phyloP scores from a whole-genome alignment of 2,888 invertebrate species.

The Drosophila cyrtoloma region DNA sequence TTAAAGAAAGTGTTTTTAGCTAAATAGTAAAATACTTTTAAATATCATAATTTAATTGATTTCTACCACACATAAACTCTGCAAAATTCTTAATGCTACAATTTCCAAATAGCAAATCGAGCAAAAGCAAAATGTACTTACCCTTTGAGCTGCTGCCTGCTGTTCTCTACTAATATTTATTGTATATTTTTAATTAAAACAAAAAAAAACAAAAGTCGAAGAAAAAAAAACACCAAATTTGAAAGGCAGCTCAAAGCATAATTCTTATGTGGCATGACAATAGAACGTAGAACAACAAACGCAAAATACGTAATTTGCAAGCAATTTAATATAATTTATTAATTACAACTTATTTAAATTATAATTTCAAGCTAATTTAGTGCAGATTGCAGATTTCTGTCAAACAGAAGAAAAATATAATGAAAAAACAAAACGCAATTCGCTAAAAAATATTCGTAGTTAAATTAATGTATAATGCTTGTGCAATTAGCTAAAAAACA shows the following conservation, averaged over 20 bases:
- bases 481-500: constrained; percentile 61
- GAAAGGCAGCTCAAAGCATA: constrained; percentile 68
- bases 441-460: constrained; percentile 49
- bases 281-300: constrained; percentile 25
- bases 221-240: constrained; percentile 52
- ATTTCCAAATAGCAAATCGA: constrained; percentile 28
- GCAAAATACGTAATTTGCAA: constrained; percentile 38
- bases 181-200: constrained; percentile 55
- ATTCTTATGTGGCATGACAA: constrained; percentile 44
- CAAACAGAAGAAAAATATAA: constrained; percentile 69
- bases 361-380: constrained; percentile 46
- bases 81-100: not conserved
- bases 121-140: constrained; percentile 29
- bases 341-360: constrained; percentile 35
- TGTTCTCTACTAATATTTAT: constrained; percentile 71
- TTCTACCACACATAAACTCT: constrained; percentile 1
- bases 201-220: constrained; percentile 37
- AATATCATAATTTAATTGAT: not conserved
- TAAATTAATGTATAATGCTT: constrained; percentile 63
- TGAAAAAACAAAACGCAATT: constrained; percentile 27
- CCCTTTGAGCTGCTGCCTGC: constrained; percentile 69
- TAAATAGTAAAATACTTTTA: not conserved
- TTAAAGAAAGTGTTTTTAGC: not conserved
- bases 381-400: constrained; percentile 66
- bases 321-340: constrained; percentile 47